Conservation (phyloP, 2,797 vertebrate genomes). For the Coendou prehensilis region DNA sequence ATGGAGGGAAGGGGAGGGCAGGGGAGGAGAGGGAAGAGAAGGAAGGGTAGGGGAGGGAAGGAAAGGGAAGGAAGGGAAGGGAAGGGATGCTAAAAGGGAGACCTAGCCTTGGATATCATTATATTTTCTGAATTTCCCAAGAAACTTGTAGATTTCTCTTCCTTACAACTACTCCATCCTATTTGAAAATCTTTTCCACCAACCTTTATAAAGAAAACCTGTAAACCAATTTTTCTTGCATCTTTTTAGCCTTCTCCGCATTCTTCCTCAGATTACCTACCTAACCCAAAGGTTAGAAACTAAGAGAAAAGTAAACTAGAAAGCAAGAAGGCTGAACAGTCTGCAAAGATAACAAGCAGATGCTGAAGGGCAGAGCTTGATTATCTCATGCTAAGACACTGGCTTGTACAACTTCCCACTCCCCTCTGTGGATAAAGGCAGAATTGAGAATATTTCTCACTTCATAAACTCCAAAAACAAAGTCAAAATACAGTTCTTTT, state of each 20-base stretch:
- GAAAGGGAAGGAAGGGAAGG: too few species aligned
- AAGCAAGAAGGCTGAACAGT: not conserved
- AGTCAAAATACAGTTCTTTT: not conserved
- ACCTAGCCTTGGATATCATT: not conserved
- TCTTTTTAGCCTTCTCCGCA: not conserved
- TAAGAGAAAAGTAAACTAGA: not conserved
- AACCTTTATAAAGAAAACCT: conserved; percentile 1
- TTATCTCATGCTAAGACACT: not conserved
- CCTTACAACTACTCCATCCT: not conserved
- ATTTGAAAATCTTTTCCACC: not conserved
- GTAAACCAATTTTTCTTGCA: not conserved
- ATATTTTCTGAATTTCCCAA: not conserved
- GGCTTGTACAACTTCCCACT: conserved; percentile 65
- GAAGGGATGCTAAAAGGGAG: not conserved
- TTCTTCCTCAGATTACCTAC: not conserved
- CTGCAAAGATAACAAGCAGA: not conserved
- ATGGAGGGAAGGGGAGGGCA: too few species aligned
- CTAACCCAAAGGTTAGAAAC: not conserved
- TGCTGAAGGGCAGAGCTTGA: not conserved
- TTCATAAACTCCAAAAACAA: not conserved
- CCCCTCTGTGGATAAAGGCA: conserved; percentile 77
- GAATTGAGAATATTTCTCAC: conserved; percentile 77
- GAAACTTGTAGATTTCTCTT: not conserved
- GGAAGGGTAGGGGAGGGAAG: not conserved
- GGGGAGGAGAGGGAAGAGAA: fast-evolving